phyloP scores from a whole-genome alignment of 1,140 invertebrate genomes.

The Dendroctonus valens region DNA sequence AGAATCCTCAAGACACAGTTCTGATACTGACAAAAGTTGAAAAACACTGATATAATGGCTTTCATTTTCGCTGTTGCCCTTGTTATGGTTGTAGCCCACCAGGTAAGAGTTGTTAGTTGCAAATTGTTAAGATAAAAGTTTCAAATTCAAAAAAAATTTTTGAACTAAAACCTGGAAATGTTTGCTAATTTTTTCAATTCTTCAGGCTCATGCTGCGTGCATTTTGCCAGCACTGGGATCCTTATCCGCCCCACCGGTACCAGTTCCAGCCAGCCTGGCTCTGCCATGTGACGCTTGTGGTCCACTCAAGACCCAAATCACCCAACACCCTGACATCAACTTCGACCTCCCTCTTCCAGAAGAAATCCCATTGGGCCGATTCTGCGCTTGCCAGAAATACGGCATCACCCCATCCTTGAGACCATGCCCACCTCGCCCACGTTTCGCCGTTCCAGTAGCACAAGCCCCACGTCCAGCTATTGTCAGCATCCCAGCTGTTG shows the following conservation, averaged over 20 bases:
- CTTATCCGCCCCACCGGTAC: neutral
- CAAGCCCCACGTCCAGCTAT: conserved; percentile 9
- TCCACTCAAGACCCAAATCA: conserved; percentile 5
- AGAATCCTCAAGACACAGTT: conserved; percentile 7
- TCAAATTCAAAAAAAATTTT: too few species aligned
- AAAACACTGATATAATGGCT: conserved; percentile 21
- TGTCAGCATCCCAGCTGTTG: neutral
- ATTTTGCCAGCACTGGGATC: conserved; percentile 1
- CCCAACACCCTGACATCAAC: conserved; percentile 17
- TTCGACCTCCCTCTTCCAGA: conserved; percentile 12
- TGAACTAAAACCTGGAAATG: neutral
- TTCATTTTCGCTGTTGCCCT: conserved; percentile 18
- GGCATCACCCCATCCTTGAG: conserved; percentile 10
- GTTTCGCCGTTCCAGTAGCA: neutral
- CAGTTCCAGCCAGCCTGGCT: neutral
- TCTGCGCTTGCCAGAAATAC: conserved; percentile 27
- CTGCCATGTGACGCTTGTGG: conserved; percentile 7
- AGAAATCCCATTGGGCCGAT: conserved; percentile 19
- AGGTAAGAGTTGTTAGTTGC: conserved; percentile 12
- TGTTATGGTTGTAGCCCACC: neutral
- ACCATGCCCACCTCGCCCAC: neutral
- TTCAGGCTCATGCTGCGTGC: conserved; percentile 12
- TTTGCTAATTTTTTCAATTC: neutral
- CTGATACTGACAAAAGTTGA: conserved; percentile 13
- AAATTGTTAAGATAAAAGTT: neutral